Conservation (phyloP, 23 tunicate species). For the Oikopleura dioica region DNA sequence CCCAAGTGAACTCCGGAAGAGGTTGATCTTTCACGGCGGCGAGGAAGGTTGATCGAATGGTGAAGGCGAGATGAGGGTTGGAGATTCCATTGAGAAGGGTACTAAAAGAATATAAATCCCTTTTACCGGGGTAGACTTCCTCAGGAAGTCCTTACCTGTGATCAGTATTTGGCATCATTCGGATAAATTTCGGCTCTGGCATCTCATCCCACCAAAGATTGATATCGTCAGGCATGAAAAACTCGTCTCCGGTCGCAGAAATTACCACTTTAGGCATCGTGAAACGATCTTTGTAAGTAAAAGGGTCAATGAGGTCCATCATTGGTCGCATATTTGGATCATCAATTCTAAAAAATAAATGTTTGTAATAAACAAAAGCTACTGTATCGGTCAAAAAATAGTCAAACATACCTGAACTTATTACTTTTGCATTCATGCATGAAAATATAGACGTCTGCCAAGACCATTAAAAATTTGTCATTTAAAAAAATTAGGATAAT, state of each 20-base stretch:
- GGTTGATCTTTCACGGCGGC: neutral
- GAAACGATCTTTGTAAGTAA: constrained; percentile 25
- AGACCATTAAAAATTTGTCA: no score
- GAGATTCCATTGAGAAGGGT: neutral
- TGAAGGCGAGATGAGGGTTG: neutral
- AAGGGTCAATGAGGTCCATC: neutral
- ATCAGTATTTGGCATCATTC: constrained; percentile 92
- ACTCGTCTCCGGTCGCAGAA: constrained; percentile 77
- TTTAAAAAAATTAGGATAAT: no score
- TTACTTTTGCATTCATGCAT: no score
- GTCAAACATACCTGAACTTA: no score
- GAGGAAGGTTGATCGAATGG: neutral
- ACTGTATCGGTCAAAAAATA: no score
- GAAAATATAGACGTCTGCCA: no score
- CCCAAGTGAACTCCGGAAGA: neutral
- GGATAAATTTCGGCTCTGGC: constrained; percentile 60
- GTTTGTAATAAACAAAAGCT: no score
- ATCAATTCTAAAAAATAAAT: no score
- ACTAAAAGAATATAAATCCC: no score
- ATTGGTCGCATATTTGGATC: neutral
- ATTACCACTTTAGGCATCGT: constrained; percentile 89
- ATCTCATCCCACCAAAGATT: constrained; percentile 40
- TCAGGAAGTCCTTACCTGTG: no score
- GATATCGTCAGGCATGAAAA: constrained; percentile 80
- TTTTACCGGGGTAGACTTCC: no score